Base-by-base conservation (phyloP, 2,888 invertebrate species). In the Drosophila mettleri region DNA sequence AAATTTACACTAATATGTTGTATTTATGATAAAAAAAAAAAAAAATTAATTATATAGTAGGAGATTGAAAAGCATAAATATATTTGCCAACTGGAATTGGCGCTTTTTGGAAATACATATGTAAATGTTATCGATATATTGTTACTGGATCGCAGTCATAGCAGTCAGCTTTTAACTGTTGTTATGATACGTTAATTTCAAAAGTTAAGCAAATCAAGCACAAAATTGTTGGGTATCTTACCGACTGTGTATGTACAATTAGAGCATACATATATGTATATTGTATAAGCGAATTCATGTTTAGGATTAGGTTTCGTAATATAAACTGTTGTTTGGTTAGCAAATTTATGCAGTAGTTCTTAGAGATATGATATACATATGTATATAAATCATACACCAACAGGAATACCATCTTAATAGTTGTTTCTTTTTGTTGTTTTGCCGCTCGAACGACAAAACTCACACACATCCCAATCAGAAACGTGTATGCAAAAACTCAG, bases 91-190 rank as follows among this genome's bases (percentile, higher is more conserved):
- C 14, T 27, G 18, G 1, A 34, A 34, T 16, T n/a, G 33, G 9
- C 5, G n/a, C 36, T 36, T 5, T 36, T 16, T 6, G 7, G 16
- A 5, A n/a, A 24, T n/a, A 16, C 12, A 31, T n/a, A n/a, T n/a
- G n/a, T n/a, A n/a, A n/a, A n/a, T 38, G 31, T 58, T 77, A 77
- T 74, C 74, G 78, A 77, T 77, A 72, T n/a, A 55, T 38, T 31
- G 4, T 8, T 10, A 20, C 7, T 5, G 9, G 33, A 39, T 43
- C 24, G 14, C 14, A 6, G 16, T 9, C 51, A 52, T 66, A 74
- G 52, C 74, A 58, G 6, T 29, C 49, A 72, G 78, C 77, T 61
- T 52, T 54, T 20, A 54, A 57, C 39, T 48, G 71, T 3, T 46
- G 34, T 43, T 22, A 31, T 9, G 20, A 33, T 7, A 39, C 71